Percentiles rank a stretch among this genome's conserved stretches.
Conservation (phyloP, 2,113 vertebrate genomes). For the Podilymbus podiceps region DNA sequence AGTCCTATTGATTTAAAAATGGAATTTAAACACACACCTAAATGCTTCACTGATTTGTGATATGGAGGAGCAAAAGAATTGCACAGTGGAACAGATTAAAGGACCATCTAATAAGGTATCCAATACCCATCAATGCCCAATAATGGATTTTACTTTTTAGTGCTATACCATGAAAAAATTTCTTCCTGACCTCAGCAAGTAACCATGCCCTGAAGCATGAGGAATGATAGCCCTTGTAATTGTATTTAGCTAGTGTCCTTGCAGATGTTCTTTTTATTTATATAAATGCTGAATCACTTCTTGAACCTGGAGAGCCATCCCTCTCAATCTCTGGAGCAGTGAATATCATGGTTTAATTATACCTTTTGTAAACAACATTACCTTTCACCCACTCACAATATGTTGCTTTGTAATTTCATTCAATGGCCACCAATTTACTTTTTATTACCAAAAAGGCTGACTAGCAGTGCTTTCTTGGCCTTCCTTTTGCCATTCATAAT, state of each 20-base stretch:
- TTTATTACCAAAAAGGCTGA: not conserved
- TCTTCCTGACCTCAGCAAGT: slow-evolving; percentile 53
- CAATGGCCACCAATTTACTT: not conserved
- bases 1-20: slow-evolving; percentile 46
- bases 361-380: slow-evolving; percentile 6
- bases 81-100: slow-evolving; percentile 16
- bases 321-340: not conserved
- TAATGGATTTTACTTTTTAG: slow-evolving; percentile 27
- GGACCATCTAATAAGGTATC: slow-evolving; percentile 5
- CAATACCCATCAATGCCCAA: slow-evolving; percentile 22
- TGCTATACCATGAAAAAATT: slow-evolving; percentile 12
- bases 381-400: not conserved
- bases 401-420: slow-evolving; percentile 31
- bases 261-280: slow-evolving; percentile 58
- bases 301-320: not conserved
- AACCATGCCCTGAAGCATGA: slow-evolving; percentile 15
- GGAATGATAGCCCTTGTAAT: slow-evolving; percentile 52
- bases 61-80: not conserved
- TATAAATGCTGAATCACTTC: slow-evolving; percentile 40
- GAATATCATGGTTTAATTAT: slow-evolving; percentile 38
- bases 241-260: slow-evolving; percentile 48
- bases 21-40: not conserved
- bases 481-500: not conserved
- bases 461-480: not conserved
- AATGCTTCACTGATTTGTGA: slow-evolving; percentile 5